A percentile compares a stretch with the other conserved stretches of the same genome.
Conservation (phyloP, 1,140 invertebrate genomes). For the Prorops nasuta region DNA sequence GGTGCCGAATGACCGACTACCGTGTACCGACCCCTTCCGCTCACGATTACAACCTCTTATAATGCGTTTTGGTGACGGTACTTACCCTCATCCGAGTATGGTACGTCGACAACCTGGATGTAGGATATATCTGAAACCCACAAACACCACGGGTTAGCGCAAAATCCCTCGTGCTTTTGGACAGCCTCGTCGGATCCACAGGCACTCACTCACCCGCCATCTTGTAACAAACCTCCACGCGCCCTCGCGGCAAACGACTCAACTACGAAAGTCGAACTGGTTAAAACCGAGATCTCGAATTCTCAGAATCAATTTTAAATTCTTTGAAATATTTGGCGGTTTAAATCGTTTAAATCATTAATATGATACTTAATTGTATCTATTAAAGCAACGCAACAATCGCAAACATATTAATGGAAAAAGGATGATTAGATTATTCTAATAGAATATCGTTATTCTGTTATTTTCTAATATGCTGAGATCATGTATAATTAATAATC, state of each 20-base stretch:
- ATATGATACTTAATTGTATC: too few species aligned
- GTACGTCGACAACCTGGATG: conserved; percentile 44
- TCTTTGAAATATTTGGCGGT: too few species aligned
- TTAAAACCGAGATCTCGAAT: not conserved
- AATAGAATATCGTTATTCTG: too few species aligned
- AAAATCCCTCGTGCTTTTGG: conserved; percentile 46
- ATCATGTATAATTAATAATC: too few species aligned
- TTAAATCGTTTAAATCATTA: too few species aligned
- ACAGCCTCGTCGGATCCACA: conserved; percentile 42
- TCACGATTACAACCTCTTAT: conserved; percentile 5
- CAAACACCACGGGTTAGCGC: conserved; percentile 50
- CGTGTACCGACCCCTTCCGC: not conserved
- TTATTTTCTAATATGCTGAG: too few species aligned
- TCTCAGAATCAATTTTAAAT: not conserved
- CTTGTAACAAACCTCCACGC: conserved; percentile 55
- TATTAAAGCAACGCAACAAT: too few species aligned
- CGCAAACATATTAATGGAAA: too few species aligned
- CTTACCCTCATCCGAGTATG: conserved; percentile 47
- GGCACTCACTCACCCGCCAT: conserved; percentile 58
- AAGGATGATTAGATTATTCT: too few species aligned
- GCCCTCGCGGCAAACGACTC: conserved; percentile 30
- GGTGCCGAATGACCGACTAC: conserved; percentile 13
- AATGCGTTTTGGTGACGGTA: conserved; percentile 19
- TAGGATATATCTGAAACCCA: conserved; percentile 55
- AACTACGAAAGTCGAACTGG: conserved; percentile 15